These are phyloP conservation scores for Helogale parvula DNA, from an alignment of 2,113 vertebrate species.

Conservation along the genomic window DNA sequence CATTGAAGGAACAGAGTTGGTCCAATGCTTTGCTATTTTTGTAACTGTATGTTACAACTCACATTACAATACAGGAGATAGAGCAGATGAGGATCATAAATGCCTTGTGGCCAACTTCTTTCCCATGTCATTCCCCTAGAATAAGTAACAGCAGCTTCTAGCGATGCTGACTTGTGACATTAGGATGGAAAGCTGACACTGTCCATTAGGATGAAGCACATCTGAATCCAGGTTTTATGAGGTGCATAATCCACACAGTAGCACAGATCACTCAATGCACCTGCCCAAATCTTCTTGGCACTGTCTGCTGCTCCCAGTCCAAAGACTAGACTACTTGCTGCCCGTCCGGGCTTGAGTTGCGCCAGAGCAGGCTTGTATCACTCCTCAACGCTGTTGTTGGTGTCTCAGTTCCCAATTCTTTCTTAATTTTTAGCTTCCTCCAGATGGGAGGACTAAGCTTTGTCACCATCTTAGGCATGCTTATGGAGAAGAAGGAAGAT, in stretches of 20 bases:
- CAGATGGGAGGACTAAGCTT: neutral
- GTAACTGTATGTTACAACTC: neutral
- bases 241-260: neutral
- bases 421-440: too few relatives aligned
- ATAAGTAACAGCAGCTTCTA: neutral
- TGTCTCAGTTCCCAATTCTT: neutral
- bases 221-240: neutral
- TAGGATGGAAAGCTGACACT: neutral
- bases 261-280: neutral
- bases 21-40: neutral
- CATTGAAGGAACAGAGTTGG: neutral
- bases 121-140: neutral
- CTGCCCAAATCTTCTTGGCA: neutral
- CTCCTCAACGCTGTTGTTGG: accelerated
- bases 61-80: neutral
- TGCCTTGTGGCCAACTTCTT: neutral
- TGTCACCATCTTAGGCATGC: accelerated
- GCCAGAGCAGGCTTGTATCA: neutral
- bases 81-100: neutral
- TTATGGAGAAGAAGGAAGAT: neutral
- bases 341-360: neutral
- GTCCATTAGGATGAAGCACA: neutral
- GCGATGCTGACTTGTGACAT: neutral
- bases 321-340: neutral
- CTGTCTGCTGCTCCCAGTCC: neutral